Evolutionary conservation across 2,797 vertebrate species (phyloP).

Genomic region (Pitangus sulphuratus): DNA sequence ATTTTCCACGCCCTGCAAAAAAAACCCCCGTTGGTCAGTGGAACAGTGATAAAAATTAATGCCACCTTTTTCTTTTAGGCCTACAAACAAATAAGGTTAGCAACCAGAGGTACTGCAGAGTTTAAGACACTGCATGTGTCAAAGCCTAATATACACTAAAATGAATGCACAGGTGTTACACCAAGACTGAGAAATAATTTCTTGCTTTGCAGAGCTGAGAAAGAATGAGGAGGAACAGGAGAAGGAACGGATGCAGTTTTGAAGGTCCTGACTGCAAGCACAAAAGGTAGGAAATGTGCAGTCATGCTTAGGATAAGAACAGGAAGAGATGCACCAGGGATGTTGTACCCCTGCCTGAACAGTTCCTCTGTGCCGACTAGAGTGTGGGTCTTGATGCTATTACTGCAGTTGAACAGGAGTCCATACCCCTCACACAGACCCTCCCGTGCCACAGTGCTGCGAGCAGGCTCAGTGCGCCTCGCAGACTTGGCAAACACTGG

Average conservation of each 20-base stretch:
- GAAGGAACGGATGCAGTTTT: neutral
- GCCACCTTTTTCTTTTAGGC: neutral
- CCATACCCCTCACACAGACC: neutral
- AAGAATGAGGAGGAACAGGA: neutral
- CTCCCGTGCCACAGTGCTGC: neutral
- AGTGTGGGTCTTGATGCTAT: neutral
- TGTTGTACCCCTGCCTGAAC: neutral
- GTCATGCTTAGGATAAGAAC: neutral
- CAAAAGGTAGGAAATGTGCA: neutral
- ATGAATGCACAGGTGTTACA: neutral
- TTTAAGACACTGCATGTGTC: neutral
- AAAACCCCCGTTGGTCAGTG: neutral
- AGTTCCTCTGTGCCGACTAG: neutral
- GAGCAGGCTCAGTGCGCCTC: neutral
- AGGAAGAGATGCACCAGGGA: neutral
- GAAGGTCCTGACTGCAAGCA: neutral
- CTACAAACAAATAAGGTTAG: neutral
- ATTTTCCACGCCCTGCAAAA: slow-evolving; percentile 90
- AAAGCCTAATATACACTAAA: neutral
- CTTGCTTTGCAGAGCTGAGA: neutral
- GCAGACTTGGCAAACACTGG: neutral
- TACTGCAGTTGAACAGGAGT: neutral
- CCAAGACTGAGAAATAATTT: neutral
- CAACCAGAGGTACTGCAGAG: neutral
- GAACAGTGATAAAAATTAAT: neutral